Evolutionary conservation across 2,888 invertebrate genomes (phyloP), one percentile per base, ranked within the genome.

Genomic region (Tetragonisca angustula): DNA sequence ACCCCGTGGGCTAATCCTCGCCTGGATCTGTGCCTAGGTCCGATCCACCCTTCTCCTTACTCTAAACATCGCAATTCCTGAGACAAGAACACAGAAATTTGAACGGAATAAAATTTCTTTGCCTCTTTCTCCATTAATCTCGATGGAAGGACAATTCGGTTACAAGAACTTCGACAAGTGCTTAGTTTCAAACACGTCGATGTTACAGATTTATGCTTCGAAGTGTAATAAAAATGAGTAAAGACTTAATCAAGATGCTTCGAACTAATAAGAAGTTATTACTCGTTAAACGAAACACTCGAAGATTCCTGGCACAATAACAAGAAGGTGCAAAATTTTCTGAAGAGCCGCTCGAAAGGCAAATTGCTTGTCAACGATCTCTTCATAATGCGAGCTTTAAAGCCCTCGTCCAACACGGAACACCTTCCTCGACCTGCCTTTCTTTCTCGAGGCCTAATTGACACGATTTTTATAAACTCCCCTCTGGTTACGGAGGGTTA

Each of bases 1-100:
- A 91, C 94, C 94, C 94, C 89, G 90, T 87, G 94, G 94, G 92
- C 93, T 94, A 93, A 93, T 93, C 93, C 93, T 92, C 90, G 91
- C 91, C 91, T 90, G 87, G 88, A 87, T 89, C 91, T 87, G 82
- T 89, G 78, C 87, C 88, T 86, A 88, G 86, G 84, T 36, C 85
- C 80, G 79, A 85, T 85, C 87, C 83, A 89, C 83, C 86, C 85
- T 78, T 81, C 88, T 78, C 82, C 76, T 84, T 83, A 50, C 83
- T 81, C 77, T 77, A 78, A 83, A 78, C 85, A 84, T 81, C 73
- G 81, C 78, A 81, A 83, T 81, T 82, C 77, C 79, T 71, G 52
- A 43, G 80, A 52, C 62, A 70, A 69, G 82, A 87, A 79, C 79
- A 69, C 62, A 77, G 79, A 87, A 79, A 89, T 81, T 75, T 81